Evolutionary conservation across 2,888 invertebrate species (phyloP).

Genomic region (Acanthosepion pharaonis): DNA sequence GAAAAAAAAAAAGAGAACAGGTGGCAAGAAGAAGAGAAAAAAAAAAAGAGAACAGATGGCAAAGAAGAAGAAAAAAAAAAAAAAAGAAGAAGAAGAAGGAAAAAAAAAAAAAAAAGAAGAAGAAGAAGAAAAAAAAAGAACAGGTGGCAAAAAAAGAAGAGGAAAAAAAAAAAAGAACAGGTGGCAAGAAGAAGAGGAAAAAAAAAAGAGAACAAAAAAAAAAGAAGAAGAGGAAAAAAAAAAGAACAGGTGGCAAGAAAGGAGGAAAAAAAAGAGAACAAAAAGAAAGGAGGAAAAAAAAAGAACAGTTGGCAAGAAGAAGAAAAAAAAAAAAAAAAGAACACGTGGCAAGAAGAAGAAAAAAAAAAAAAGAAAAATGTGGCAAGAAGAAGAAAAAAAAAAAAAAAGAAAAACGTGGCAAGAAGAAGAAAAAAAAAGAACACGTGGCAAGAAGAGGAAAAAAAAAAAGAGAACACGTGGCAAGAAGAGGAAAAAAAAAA

Average conservation of each 20-base stretch:
- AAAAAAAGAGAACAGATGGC: no score
- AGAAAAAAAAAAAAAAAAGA: not conserved
- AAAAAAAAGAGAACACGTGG: no score
- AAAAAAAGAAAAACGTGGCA: no score
- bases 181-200: not conserved
- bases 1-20: not conserved
- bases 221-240: not conserved
- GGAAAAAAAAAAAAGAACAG: not conserved
- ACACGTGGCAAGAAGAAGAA: not conserved
- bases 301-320: not conserved
- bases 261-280: not conserved
- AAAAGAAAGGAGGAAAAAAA: no score
- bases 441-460: no score
- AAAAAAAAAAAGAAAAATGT: not conserved
- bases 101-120: no score
- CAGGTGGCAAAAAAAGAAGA: not conserved
- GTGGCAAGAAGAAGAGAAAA: not conserved
- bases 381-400: no score
- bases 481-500: no score
- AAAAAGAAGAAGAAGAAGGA: no score
- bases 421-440: no score
- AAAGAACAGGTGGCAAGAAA: not conserved
- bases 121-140: not conserved
- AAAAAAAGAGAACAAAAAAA: not conserved
- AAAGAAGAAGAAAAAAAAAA: no score